Base-by-base conservation (phyloP, 2,888 invertebrate genomes). In the Fragum sueziense region DNA sequence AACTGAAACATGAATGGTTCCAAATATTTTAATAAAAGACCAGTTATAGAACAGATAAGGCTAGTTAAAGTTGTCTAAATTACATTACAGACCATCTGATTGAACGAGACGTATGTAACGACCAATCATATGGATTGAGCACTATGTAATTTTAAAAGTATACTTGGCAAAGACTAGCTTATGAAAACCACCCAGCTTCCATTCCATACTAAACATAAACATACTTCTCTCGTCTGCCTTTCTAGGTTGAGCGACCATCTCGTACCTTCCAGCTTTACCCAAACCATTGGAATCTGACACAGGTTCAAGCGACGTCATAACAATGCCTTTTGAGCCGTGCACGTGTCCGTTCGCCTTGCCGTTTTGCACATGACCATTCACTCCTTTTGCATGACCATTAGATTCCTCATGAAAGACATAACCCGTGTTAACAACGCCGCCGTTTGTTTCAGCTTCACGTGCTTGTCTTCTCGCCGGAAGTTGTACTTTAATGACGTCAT, bases 401-500 rank as follows among this genome's bases (percentile, higher is more conserved):
- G 47, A 47, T 47, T 27, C 41, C 25, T 41, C 41, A 25, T 22
- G 9, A 9, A 22, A n/a, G 7, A 25, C 11, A 20, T 25, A 65
- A 27, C 25, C 31, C 7, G 4, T 17, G 17, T 65, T 65, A 7
- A 41, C 25, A 2, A 37, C 37, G 1, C 65, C 65, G 4, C 34
- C 34, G 2, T n/a, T 41, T 9, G 33, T n/a, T 41, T n/a, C 11
- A 22, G 4, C 41, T 37, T 9, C 37, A n/a, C 37, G 11, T 65
- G 34, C 9, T n/a, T 41, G 37, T 27, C 37, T 22, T 65, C 65
- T 65, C 22, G 65, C 34, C 11, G 65, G 65, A 41, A 65, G 11
- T 25, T 65, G 65, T 7, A 65, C 65, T 14, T 17, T 65, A 41
- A 65, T 65, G 65, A 65, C 65, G 65, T 65, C 65, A 65, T 65